Evolutionary conservation across 2,113 vertebrate species (phyloP).

Genomic region (Ptilonorhynchus violaceus): DNA sequence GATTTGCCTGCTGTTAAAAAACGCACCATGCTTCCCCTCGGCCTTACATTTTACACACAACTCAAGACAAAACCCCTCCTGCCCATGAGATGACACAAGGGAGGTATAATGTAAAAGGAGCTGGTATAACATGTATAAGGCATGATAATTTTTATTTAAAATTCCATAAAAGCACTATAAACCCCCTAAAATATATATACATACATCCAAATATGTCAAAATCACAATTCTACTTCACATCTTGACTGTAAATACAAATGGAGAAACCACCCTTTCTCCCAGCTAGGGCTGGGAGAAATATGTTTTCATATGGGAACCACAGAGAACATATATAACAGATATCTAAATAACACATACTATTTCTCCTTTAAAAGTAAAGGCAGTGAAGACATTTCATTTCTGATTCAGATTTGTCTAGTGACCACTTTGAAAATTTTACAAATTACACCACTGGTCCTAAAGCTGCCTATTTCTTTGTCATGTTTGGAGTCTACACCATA

Average conservation of each 20-base stretch:
- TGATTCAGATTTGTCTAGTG: neutral
- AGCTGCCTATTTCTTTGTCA: neutral
- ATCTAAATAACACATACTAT: neutral
- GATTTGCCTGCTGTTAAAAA: neutral
- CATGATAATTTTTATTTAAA: neutral
- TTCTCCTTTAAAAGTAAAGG: neutral
- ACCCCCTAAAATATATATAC: fast-evolving
- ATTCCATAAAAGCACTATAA: neutral
- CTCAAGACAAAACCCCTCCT: neutral
- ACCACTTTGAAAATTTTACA: neutral
- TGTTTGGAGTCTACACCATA: neutral
- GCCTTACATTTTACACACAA: neutral
- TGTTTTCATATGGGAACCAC: neutral
- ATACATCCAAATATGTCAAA: neutral
- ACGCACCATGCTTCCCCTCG: fast-evolving
- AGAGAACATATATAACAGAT: neutral
- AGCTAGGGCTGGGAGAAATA: neutral
- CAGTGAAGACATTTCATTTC: neutral
- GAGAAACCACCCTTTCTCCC: neutral
- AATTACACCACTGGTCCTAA: neutral
- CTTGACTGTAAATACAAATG: neutral
- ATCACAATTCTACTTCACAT: neutral
- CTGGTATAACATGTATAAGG: neutral
- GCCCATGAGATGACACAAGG: neutral
- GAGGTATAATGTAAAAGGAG: neutral